Evolutionary conservation across 2,888 invertebrate genomes (phyloP), one percentile per base, ranked within the genome.

Genomic region (Drosophila tanythrix): DNA sequence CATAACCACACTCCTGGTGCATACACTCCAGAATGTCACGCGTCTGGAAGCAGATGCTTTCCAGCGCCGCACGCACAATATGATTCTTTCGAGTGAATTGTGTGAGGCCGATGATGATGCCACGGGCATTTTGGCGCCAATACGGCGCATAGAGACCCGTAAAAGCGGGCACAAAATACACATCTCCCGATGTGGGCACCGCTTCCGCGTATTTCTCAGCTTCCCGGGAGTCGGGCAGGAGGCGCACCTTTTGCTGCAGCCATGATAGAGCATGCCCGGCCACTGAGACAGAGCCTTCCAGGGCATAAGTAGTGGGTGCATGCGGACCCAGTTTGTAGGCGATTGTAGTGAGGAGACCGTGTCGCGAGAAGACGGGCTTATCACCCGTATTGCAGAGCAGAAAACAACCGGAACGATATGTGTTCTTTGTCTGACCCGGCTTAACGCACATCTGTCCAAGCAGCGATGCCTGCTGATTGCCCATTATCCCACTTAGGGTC

Each of bases 151-250:
- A 99, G 0, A 99, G 94, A 0, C 99, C 99, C 53, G 97, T 97
- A 92, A 99, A 99, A 0, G 99, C 99, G 0, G 99, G 99, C 33
- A 99, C 99, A 93, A 99, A 99, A 93, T 99, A 99, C 18, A 99
- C 98, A 88, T 99, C 99, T 0, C 97, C 97, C 0, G 98, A 98
- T 52, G 96, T 96, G 86, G 96, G 95, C 40, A 99, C 99, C 76
- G 95, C 95, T 35, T 95, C 94, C 0, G 98, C 98, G 60, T 97
- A 94, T 29, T 94, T 84, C 82, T 96, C 96, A 0, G 96, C 95
- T 61, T 96, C 96, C 61, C 95, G 95, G 0, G 96, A 95, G 80
- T 96, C 95, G 40, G 96, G 94, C 74, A 99, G 95, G 3, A 99
- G 94, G 31, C 96, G 96, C 90, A 99, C 94, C 91, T 99, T 99